Base-by-base conservation (phyloP, 2,888 invertebrate genomes). In the Xylota sylvarum region DNA sequence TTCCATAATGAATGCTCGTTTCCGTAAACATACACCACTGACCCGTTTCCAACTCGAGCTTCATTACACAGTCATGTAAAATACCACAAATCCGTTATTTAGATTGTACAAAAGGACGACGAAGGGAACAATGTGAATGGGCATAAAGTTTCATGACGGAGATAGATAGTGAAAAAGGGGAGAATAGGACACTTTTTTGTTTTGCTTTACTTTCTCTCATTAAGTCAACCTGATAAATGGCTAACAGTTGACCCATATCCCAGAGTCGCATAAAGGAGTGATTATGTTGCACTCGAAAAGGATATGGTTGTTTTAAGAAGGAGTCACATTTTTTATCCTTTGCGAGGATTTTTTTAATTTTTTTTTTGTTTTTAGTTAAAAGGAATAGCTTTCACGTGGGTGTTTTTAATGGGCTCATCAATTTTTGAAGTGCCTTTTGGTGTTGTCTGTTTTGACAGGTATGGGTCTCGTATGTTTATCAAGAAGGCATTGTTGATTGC, bases 151-250 rank as follows among this genome's bases (percentile, higher is more conserved):
- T 62, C 85, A 65, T 32, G 76, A 81, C 81, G 9, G 30, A 67
- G 85, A 85, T 70, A 65, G 70, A 81, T 77, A 81, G 76, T 48
- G 69, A 35, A 43, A 27, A 5, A 19, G 23, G 23, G 23, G 58
- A 40, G 56, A 74, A 64, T 35, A 74, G 69, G 14, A 52, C 23
- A 35, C 17, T n/a, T 52, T 70, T 78, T 48, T 64, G 0, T 32
- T 23, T 23, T 48, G 40, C 48, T 40, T 43, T 60, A 19, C 5
- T 30, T 67, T 50, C 58, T 40, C 81, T 81, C 85, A 85, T 85
- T 85, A 85, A 85, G 76, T 85, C 72, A 81, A 77, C 60, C 81
- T 81, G 81, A 85, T 85, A 85, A 81, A 81, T 85, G 85, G 80
- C 76, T 46, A 67, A 62, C 60, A 58, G 81, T 85, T 85, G 85